Base-by-base conservation (phyloP, 1,140 invertebrate species). In the Drosophila trapezifrons region DNA sequence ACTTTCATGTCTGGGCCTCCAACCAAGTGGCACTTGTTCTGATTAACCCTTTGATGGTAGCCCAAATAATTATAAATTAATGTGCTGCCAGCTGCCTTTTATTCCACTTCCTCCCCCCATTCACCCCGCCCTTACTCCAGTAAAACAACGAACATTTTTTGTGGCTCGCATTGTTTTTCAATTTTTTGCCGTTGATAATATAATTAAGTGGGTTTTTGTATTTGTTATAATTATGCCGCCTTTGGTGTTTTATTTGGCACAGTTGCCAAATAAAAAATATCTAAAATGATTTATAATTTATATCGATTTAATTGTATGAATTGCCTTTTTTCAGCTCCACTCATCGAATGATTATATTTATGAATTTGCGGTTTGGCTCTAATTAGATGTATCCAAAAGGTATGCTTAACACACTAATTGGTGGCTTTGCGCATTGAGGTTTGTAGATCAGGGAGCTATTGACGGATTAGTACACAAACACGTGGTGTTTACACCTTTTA, bases 41-140 rank as follows among this genome's bases (percentile, higher is more conserved):
- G 62, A 78, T 75, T 82, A 82, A 78, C 79, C 74, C 73, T 76
- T 80, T 63, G 67, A 58, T 77, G 74, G 54, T 52, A 64, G 73
- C 59, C 60, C 35, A 81, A 81, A 82, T 81, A 82, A 81, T 81
- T 78, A 74, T 77, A 64, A 78, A 73, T 76, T 73, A 81, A 76
- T 76, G 60, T 62, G 52, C 40, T 56, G 40, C 20, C 78, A 76
- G 47, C 59, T 81, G 78, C 32, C 27, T 37, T 40, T 57, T 45
- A 43, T 47, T 27, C 18, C 46, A 10, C 17, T 35, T 29, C 18
- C 7, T 32, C 54, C 27, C 32, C 55, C 37, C 22, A 15, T 46
- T 52, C 38, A 17, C 42, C 29, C 35, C n/a, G 37, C 17, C 40
- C 32, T 38, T 70, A 54, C 35, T 40, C 27, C n/a, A 49, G 29